Conservation (phyloP, 2,797 vertebrate species). For the Meriones psammophilus region DNA sequence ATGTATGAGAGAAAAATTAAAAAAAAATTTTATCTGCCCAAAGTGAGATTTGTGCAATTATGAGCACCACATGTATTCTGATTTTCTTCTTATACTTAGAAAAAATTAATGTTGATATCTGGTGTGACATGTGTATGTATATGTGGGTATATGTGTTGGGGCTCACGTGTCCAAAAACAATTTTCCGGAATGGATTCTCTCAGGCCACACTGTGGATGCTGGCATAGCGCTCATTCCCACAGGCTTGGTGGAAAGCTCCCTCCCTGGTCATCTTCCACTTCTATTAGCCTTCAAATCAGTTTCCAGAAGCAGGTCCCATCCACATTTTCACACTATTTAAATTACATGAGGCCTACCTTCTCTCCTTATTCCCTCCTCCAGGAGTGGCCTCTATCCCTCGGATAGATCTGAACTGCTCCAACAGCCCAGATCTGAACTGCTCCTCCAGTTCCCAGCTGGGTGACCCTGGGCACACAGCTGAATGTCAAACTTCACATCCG, state of each 20-base stretch:
- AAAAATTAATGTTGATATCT: not conserved
- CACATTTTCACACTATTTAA: not conserved
- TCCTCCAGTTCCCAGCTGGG: not conserved
- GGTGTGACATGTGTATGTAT: not conserved
- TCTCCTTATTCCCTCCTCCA: not conserved
- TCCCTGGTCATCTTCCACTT: not conserved
- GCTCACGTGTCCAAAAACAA: not conserved
- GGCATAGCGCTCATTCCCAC: not conserved
- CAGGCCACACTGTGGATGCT: no score
- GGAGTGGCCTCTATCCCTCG: not conserved
- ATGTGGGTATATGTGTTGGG: no score
- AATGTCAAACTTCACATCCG: not conserved
- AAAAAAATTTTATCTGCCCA: not conserved
- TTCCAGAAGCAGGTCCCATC: not conserved
- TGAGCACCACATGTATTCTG: not conserved
- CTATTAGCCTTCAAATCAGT: slow-evolving; percentile 22
- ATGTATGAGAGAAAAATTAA: not conserved
- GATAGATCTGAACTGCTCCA: not conserved
- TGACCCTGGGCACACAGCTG: not conserved
- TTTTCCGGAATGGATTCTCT: not conserved
- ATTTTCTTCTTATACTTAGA: not conserved
- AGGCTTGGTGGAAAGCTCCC: not conserved
- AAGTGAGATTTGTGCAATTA: not conserved
- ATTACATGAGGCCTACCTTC: not conserved
- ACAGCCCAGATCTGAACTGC: not conserved